These are phyloP conservation scores for Pithys albifrons DNA, from an alignment of 2,113 vertebrate genomes.

Conservation along the genomic window DNA sequence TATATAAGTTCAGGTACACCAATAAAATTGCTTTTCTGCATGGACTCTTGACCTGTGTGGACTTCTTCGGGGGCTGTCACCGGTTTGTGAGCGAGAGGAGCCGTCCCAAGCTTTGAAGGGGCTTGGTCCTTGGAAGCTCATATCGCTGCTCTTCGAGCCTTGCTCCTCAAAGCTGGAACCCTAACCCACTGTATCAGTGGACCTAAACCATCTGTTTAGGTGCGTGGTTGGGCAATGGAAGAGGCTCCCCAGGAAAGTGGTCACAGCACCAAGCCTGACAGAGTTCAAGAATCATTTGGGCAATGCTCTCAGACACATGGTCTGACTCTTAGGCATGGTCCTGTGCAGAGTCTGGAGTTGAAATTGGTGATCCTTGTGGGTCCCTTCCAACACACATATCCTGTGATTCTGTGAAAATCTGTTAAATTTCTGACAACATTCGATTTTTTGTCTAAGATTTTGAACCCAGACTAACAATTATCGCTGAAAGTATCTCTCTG, in stretches of 20 bases:
- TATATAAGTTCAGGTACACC: no score
- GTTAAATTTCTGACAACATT: not conserved
- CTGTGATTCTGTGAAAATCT: not conserved
- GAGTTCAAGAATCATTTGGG: not conserved
- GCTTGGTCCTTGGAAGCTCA: no score
- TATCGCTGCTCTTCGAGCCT: no score
- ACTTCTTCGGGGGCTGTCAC: no score
- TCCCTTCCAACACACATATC: not conserved
- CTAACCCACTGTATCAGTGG: no score
- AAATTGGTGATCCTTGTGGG: not conserved
- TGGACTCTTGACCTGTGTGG: no score
- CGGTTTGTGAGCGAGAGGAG: no score
- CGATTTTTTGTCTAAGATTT: conserved; percentile 41
- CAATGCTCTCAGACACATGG: not conserved
- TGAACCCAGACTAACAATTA: not conserved
- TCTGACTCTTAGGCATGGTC: not conserved
- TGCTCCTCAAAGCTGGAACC: no score
- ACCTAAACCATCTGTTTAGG: no score
- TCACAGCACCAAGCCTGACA: not conserved
- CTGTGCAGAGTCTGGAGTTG: not conserved
- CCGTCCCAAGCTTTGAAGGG: no score
- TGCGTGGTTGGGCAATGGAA: not conserved
- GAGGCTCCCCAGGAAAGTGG: not conserved
- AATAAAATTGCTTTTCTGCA: no score
- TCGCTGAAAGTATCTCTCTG: not conserved